Base-by-base conservation (phyloP, 2,113 vertebrate genomes). In the Hemichromis elongatus region DNA sequence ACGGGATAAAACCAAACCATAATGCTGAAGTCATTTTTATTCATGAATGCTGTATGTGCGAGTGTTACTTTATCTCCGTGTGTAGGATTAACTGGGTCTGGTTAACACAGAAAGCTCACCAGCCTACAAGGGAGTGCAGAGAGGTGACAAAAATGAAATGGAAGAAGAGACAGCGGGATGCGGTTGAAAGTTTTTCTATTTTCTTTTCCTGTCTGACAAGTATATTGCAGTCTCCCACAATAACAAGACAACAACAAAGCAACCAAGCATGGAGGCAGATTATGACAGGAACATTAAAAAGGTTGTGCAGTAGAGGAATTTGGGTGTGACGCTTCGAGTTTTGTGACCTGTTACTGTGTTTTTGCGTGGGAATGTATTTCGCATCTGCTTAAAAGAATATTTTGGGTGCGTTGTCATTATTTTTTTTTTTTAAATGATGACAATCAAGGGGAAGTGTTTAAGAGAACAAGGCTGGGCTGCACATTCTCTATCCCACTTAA, bases 201-300 rank as follows among this genome's bases (percentile, higher is more conserved):
- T 88, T 89, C 77, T 68, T 61, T 75, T 79, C 57, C 86, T 83
- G 80, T 83, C 77, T 87, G 90, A 88, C 79, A 86, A 85, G 61
- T 42, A 2, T 63, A 35, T 79, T 40, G 56, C 10, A 5, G 73
- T 89, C 52, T 88, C 24, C 8, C 13, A 26, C 42, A 83, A 88
- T 18, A 88, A 84, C 68, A 87, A 83, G 57, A 85, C 55, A 79
- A 78, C 82, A 79, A 79, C 80, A 82, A 68, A 63, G 77, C 63
- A 54, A 77, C 70, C 30, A 8, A 66, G 84, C n/a, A 3, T 56
- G 50, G 3, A 63, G 70, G 35, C 45, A 53, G 53, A 85, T 82
- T 85, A 45, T 59, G 75, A 59, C 88, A 80, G 63, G 56, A 53
- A 80, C 87, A 83, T 80, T 78, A 28, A 84, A 87, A 68, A 52